Evolutionary conservation across 2,888 invertebrate genomes (phyloP).

Genomic region (Tiliacea aurago): DNA sequence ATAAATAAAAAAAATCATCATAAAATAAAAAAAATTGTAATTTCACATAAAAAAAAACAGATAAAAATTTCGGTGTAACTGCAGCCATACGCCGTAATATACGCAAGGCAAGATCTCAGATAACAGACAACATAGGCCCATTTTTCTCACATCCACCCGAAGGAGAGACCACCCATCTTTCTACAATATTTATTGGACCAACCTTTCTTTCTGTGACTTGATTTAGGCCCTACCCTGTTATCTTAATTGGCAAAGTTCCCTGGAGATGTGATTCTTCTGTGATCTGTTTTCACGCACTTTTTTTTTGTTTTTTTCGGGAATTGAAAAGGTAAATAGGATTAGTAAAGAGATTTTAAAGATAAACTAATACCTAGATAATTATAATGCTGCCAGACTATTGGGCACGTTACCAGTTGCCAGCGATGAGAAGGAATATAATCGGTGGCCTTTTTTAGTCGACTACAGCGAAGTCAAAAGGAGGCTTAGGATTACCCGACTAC

Average conservation of each 20-base stretch:
- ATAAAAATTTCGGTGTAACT: slow-evolving; percentile 62
- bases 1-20: not conserved
- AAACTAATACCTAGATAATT: not conserved
- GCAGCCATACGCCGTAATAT: slow-evolving; percentile 67
- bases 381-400: not conserved
- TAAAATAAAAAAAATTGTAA: not conserved
- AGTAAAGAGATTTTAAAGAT: not conserved
- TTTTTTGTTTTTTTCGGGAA: slow-evolving; percentile 54
- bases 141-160: slow-evolving; percentile 84
- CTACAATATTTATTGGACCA: slow-evolving; percentile 83
- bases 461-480: too few species aligned
- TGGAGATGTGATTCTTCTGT: slow-evolving; percentile 67
- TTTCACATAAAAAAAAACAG: not conserved
- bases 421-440: not conserved
- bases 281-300: slow-evolving; percentile 70
- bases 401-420: not conserved
- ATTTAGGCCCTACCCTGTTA: slow-evolving; percentile 81
- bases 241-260: slow-evolving; percentile 86
- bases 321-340: slow-evolving; percentile 60
- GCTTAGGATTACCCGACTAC: too few species aligned
- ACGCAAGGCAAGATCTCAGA: slow-evolving; percentile 79
- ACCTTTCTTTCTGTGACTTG: slow-evolving; percentile 84
- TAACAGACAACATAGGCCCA: slow-evolving; percentile 81
- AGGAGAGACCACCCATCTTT: slow-evolving; percentile 78
- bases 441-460: too few species aligned